These are phyloP conservation scores for Polyodon spathula DNA, from an alignment of 2,113 vertebrate species.

Conservation along the genomic window DNA sequence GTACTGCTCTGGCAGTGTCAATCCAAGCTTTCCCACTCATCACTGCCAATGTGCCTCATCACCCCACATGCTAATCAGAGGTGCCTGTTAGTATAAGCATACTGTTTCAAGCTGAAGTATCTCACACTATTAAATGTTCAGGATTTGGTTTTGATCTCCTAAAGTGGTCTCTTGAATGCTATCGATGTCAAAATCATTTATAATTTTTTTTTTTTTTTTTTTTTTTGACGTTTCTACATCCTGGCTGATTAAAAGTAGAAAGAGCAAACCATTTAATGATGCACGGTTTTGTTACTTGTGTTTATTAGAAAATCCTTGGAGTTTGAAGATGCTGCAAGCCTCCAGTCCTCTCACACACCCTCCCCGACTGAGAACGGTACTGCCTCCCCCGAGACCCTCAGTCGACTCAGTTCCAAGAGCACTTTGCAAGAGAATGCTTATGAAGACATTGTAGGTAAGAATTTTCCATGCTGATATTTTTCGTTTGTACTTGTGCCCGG, in stretches of 20 bases:
- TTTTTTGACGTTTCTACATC: background rate
- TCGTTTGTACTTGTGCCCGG: no score
- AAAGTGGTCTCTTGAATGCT: conserved; percentile 26
- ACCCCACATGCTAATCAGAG: no score
- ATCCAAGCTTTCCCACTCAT: no score
- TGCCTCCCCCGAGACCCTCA: conserved; percentile 53
- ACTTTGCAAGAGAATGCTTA: conserved; percentile 97
- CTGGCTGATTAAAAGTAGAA: conserved; percentile 6
- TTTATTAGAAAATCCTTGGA: conserved; percentile 80
- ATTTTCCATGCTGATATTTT: background rate
- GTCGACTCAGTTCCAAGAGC: conserved; percentile 81
- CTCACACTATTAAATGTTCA: conserved; percentile 2
- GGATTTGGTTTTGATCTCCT: conserved; percentile 24
- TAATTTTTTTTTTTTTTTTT: background rate
- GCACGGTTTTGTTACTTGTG: conserved; percentile 23
- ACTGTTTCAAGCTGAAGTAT: no score
- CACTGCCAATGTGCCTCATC: no score
- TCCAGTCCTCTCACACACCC: conserved; percentile 73
- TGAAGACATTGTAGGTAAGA: conserved; percentile 95
- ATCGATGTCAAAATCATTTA: conserved; percentile 12
- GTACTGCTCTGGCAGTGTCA: no score
- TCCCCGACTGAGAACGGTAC: conserved; percentile 89
- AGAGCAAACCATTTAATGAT: background rate
- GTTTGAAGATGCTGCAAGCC: conserved; percentile 79
- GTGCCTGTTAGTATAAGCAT: no score